phyloP scores from a whole-genome alignment of 2,888 invertebrate genomes.

The Acanthosepion pharaonis region DNA sequence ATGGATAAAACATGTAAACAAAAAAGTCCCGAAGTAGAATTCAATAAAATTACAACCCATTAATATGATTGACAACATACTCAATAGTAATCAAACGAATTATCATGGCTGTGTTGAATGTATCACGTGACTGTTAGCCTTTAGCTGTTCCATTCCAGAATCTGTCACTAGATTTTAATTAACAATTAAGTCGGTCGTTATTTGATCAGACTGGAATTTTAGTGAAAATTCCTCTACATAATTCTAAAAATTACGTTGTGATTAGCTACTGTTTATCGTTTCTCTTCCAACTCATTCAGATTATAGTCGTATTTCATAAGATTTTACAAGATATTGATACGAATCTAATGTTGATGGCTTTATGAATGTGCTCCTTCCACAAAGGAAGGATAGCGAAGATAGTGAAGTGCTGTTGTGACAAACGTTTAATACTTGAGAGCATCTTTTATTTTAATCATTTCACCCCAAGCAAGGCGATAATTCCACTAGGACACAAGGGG shows the following conservation, averaged over 20 bases:
- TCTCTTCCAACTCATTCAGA: not conserved
- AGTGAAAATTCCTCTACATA: not conserved
- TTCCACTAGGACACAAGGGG: too few species aligned
- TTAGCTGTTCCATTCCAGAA: not conserved
- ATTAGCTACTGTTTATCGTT: not conserved
- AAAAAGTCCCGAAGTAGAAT: not conserved
- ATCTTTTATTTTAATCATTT: too few species aligned
- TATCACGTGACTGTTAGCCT: not conserved
- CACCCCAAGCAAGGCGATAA: too few species aligned
- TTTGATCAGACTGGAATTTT: not conserved
- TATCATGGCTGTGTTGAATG: not conserved
- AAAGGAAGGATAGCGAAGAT: too few species aligned
- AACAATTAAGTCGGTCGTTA: not conserved
- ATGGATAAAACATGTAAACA: not conserved
- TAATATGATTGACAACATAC: slow-evolving; percentile 21
- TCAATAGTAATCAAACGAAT: slow-evolving; percentile 1
- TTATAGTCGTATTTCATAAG: too few species aligned
- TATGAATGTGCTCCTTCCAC: too few species aligned
- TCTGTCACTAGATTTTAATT: not conserved
- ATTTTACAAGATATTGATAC: too few species aligned
- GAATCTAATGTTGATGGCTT: too few species aligned
- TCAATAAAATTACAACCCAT: slow-evolving; percentile 9
- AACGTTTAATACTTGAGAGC: too few species aligned
- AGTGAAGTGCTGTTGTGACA: too few species aligned
- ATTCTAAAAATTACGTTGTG: not conserved